Percentiles rank a stretch among this genome's conserved stretches.
Conservation (phyloP, 2,797 vertebrate genomes). For the Aldrovandia affinis region DNA sequence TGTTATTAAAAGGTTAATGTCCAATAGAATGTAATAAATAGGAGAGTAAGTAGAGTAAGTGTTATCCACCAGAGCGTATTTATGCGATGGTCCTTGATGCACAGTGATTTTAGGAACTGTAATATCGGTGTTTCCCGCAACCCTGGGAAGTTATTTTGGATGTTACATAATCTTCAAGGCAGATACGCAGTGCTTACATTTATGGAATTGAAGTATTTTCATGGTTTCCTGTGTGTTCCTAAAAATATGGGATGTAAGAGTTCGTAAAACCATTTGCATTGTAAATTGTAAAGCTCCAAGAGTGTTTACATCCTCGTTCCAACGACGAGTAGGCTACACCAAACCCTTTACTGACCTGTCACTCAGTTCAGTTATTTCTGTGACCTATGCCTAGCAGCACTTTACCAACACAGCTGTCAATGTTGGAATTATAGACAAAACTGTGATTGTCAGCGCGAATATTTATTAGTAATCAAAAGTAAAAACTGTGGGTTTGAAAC, state of each 20-base stretch:
- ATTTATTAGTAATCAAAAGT: neutral
- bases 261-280: neutral
- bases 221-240: neutral
- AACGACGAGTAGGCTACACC: neutral
- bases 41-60: neutral
- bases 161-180: slow-evolving; percentile 38
- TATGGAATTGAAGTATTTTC: neutral
- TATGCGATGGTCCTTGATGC: neutral
- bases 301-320: slow-evolving; percentile 19
- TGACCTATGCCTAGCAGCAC: slow-evolving; percentile 23
- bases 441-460: neutral
- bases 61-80: neutral
- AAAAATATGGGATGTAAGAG: neutral
- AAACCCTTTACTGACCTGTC: slow-evolving; percentile 27
- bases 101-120: slow-evolving; percentile 45
- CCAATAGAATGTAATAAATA: neutral
- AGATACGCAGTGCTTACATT: neutral
- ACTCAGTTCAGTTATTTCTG: slow-evolving; percentile 1
- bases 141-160: slow-evolving; percentile 64
- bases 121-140: slow-evolving; percentile 62
- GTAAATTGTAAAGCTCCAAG: neutral
- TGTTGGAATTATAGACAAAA: neutral
- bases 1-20: neutral
- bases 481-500: neutral
- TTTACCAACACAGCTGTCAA: neutral